These are phyloP conservation scores for Ameiurus melas DNA, from an alignment of 2,113 vertebrate species.

Conservation along the genomic window DNA sequence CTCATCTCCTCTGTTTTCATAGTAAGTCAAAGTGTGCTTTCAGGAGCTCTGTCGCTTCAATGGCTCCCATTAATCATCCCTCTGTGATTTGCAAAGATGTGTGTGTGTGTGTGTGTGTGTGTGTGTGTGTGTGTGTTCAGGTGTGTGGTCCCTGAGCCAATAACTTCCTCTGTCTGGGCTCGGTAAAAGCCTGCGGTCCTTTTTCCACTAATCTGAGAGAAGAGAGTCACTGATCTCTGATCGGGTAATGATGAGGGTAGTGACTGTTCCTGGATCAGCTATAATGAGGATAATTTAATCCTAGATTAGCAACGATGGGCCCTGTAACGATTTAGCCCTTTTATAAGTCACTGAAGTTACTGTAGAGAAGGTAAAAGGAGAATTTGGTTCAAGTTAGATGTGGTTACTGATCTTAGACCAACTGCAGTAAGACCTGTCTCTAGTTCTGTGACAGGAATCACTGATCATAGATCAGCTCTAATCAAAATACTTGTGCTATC, in stretches of 20 bases:
- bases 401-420: background rate
- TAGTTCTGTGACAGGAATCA: background rate
- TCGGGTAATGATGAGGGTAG: background rate
- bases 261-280: background rate
- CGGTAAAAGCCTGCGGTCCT: background rate
- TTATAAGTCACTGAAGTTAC: background rate
- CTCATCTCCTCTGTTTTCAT: slow-evolving; percentile 35
- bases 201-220: background rate
- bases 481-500: background rate
- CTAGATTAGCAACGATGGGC: background rate
- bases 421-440: background rate
- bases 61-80: slow-evolving; percentile 30
- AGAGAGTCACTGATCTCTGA: background rate
- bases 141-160: slow-evolving; percentile 29
- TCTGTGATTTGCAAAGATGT: slow-evolving; percentile 1
- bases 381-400: background rate
- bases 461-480: background rate
- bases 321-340: background rate
- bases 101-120: slow-evolving; percentile 23
- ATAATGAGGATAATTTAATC: background rate
- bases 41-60: background rate
- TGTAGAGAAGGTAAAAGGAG: background rate
- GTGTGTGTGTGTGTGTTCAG: slow-evolving; percentile 27
- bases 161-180: background rate
- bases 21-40: slow-evolving; percentile 35